A percentile compares a stretch with the other conserved stretches of the same genome.
phyloP scores from a whole-genome alignment of 2,113 vertebrate genomes.

The Pimephales promelas region DNA sequence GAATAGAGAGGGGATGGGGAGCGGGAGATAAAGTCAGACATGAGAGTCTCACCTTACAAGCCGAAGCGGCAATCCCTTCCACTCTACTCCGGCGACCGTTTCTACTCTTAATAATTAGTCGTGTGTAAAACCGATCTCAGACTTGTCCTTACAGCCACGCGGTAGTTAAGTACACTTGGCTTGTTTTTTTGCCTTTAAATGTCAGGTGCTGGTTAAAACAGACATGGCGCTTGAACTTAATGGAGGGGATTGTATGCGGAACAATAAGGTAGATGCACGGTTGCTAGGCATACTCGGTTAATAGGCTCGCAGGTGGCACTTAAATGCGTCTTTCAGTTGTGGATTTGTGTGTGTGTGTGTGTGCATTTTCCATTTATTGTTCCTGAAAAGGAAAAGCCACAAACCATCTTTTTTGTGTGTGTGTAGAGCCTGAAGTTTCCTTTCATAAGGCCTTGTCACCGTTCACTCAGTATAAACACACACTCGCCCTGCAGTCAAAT shows the following conservation, averaged over 20 bases:
- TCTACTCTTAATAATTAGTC: slow-evolving; percentile 9
- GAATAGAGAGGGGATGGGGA: slow-evolving; percentile 32
- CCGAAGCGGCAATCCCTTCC: background rate
- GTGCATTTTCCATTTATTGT: slow-evolving; percentile 6
- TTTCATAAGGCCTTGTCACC: slow-evolving; percentile 31
- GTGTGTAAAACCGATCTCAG: background rate
- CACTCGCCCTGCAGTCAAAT: slow-evolving; percentile 35
- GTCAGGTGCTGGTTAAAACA: slow-evolving; percentile 31
- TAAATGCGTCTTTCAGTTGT: slow-evolving; percentile 29
- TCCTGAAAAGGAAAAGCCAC: slow-evolving; percentile 29
- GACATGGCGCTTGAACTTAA: slow-evolving; percentile 21
- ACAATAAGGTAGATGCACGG: slow-evolving; percentile 31
- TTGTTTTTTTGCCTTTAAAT: slow-evolving; percentile 10
- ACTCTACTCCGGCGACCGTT: background rate
- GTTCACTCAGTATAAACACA: slow-evolving; percentile 25
- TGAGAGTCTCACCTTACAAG: slow-evolving; percentile 51
- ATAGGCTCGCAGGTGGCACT: slow-evolving; percentile 50
- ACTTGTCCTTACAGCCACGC: background rate
- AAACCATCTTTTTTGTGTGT: slow-evolving; percentile 5
- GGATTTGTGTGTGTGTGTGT: slow-evolving; percentile 19
- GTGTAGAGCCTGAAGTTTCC: slow-evolving; percentile 31
- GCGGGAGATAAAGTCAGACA: slow-evolving; percentile 39
- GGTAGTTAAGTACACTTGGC: slow-evolving; percentile 19
- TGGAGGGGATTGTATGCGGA: slow-evolving; percentile 2
- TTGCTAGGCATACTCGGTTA: slow-evolving; percentile 29